Percentiles rank a stretch among this genome's conserved stretches.
Evolutionary conservation across 2,113 vertebrate species (phyloP).

Genomic region (Hippotragus niger): DNA sequence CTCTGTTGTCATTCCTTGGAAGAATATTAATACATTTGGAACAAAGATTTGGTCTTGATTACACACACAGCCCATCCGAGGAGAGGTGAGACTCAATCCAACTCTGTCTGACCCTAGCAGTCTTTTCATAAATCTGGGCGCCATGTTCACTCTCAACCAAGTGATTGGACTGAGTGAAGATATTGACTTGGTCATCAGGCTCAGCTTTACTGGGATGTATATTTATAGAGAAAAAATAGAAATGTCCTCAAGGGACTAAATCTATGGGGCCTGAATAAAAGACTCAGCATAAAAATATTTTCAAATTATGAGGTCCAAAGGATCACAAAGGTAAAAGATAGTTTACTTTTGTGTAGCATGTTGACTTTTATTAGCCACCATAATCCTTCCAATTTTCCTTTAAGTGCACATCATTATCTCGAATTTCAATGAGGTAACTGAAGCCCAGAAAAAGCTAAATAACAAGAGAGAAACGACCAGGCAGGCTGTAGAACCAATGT

Average conservation of each 20-base stretch:
- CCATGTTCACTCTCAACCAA: accelerated
- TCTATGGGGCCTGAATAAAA: not conserved
- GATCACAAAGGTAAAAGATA: not conserved
- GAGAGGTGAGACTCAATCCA: not conserved
- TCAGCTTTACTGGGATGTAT: too few species aligned
- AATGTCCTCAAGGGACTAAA: not conserved
- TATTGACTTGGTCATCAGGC: not conserved
- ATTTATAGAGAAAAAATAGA: not conserved
- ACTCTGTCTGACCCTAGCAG: too few species aligned
- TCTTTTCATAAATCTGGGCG: not conserved
- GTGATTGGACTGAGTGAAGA: too few species aligned
- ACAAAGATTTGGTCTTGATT: not conserved
- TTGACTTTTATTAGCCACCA: not conserved
- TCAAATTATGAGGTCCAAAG: not conserved
- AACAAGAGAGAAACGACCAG: not conserved
- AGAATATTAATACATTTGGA: not conserved
- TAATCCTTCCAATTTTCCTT: not conserved
- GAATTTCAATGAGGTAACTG: not conserved
- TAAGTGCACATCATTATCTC: not conserved
- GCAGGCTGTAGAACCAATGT: not conserved
- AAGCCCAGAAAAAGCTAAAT: not conserved
- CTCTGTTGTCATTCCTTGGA: not conserved
- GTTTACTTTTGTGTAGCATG: not conserved
- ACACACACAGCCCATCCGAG: not conserved
- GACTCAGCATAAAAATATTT: not conserved